Base-by-base conservation (phyloP, 2,888 invertebrate genomes). In the Camponotus fellah region DNA sequence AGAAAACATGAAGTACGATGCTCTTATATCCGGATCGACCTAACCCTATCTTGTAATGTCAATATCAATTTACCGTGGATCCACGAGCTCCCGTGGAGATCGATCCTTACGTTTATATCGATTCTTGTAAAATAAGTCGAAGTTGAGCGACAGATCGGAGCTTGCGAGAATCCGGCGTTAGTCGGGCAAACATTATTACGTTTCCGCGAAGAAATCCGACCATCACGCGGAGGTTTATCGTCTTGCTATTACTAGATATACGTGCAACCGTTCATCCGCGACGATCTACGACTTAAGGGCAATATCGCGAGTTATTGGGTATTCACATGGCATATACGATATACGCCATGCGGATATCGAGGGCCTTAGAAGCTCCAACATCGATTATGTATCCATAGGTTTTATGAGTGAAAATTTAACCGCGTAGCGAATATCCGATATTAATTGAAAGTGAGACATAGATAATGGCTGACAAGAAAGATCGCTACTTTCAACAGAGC, bases 1-100 rank as follows among this genome's bases (percentile, higher is more conserved):
- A 56, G 79, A 69, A 71, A 83, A 83, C 79, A 80, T 74, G 65
- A 83, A 62, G 80, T 58, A 74, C 68, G 81, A 68, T 74, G 81
- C 58, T 81, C 64, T 65, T 83, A 83, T 72, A 83, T 69, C 84
- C 58, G 58, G 14, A 71, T 76, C 84, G 49, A 65, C 46, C 75
- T 69, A 84, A 75, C 82, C 82, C 84, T 82, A 84, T 84, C 76
- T 74, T 69, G 68, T 69, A 79, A 74, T 75, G 83, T 83, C 88
- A 86, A 89, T 89, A 90, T 91, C 91, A 90, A 91, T 91, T 90
- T 89, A 84, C 75, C 26, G 77, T 85, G 89, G 86, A 89, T 91
- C 86, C 82, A 69, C 65, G 66, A 66, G 80, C 64, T 60, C 66
- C 14, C 65, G 32, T 12, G 32, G 64, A 34, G 75, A 88, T 87